A percentile compares a stretch with the other conserved stretches of the same genome.
Evolutionary conservation across 2,888 invertebrate species (phyloP).

Genomic region (Boloria selene): DNA sequence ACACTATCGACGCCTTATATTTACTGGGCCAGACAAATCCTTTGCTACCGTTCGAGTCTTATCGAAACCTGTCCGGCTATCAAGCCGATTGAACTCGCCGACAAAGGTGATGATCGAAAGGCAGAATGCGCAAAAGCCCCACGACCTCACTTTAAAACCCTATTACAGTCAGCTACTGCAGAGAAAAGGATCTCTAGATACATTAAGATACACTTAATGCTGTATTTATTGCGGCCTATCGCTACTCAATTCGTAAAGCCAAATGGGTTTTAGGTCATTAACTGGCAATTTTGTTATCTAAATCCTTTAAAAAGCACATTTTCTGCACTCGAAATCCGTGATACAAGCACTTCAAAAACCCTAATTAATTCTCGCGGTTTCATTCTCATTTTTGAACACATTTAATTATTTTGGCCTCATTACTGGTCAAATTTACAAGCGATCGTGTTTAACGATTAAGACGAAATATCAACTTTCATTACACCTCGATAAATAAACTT

Average conservation of each 20-base stretch:
- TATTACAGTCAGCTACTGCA: slow-evolving; percentile 42
- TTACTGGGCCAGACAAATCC: slow-evolving; percentile 78
- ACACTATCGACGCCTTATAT: slow-evolving; percentile 53
- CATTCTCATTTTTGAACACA: slow-evolving; percentile 27
- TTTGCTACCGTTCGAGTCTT: slow-evolving; percentile 72
- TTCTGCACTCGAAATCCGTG: slow-evolving; percentile 25
- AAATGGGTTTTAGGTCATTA: slow-evolving; percentile 36
- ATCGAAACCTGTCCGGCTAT: slow-evolving; percentile 70
- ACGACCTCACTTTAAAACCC: slow-evolving; percentile 45
- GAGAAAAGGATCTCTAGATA: slow-evolving; percentile 38
- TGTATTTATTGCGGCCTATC: slow-evolving; percentile 32
- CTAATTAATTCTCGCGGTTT: slow-evolving; percentile 30
- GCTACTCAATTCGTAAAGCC: slow-evolving; percentile 28
- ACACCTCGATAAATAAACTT: slow-evolving; percentile 36
- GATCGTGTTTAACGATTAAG: slow-evolving; percentile 33
- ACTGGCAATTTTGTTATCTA: slow-evolving; percentile 34
- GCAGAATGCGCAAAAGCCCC: slow-evolving; percentile 58
- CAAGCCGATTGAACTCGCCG: slow-evolving; percentile 71
- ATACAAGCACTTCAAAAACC: slow-evolving; percentile 21
- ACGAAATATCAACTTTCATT: slow-evolving; percentile 42
- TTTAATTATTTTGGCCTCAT: slow-evolving; percentile 31
- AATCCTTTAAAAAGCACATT: slow-evolving; percentile 25
- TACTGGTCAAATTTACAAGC: slow-evolving; percentile 30
- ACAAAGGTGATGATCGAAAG: slow-evolving; percentile 74
- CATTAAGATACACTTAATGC: slow-evolving; percentile 37